A percentile compares a stretch with the other conserved stretches of the same genome.
phyloP scores from a whole-genome alignment of 2,113 vertebrate genomes.

The Ictalurus furcatus region DNA sequence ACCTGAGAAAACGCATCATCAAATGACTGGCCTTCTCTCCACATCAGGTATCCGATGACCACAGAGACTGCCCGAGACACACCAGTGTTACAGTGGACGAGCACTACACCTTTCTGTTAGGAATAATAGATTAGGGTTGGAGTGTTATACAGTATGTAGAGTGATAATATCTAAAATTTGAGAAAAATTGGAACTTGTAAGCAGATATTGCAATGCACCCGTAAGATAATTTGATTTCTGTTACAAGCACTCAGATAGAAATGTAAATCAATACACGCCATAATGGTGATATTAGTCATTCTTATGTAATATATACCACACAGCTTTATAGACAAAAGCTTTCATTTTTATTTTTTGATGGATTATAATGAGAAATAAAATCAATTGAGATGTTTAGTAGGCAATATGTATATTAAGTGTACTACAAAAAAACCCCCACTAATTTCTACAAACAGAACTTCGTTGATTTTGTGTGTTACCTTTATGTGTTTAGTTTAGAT shows the following conservation, averaged over 20 bases:
- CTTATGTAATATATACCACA: neutral
- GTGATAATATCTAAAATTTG: neutral
- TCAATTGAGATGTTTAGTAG: neutral
- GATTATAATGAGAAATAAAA: neutral
- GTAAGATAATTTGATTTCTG: neutral
- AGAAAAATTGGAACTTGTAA: neutral
- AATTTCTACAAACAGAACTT: too few relatives aligned
- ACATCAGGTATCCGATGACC: conserved; percentile 91
- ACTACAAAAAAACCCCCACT: too few relatives aligned
- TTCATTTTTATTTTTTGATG: neutral
- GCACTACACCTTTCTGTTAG: conserved; percentile 83
- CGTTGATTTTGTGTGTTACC: too few relatives aligned
- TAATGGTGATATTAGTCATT: neutral
- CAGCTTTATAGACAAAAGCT: neutral
- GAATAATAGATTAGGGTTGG: neutral
- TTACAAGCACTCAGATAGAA: neutral
- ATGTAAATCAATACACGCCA: neutral
- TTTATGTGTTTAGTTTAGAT: too few relatives aligned
- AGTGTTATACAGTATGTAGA: neutral
- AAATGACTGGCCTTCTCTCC: conserved; percentile 81
- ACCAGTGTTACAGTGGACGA: conserved; percentile 94
- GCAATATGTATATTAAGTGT: neutral
- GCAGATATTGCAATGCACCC: neutral
- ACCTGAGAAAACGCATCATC: conserved; percentile 82
- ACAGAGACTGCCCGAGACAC: conserved; percentile 88